A percentile compares a stretch with the other conserved stretches of the same genome.
These are phyloP conservation scores for Mirza zaza DNA, from an alignment of 2,113 vertebrate species.

Conservation along the genomic window DNA sequence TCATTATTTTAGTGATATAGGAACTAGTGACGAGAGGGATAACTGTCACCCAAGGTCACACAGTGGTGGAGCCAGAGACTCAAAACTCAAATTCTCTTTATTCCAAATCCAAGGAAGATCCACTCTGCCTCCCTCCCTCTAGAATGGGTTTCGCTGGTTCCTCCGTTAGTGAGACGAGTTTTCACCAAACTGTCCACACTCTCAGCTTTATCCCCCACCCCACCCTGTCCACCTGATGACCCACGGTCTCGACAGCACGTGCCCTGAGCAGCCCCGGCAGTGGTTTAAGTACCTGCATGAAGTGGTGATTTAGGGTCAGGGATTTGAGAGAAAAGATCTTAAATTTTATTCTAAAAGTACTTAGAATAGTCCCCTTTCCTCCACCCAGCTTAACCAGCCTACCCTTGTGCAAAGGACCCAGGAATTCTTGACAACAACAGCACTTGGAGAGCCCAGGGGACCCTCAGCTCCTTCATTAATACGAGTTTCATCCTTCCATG, in stretches of 20 bases:
- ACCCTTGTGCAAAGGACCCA: background rate
- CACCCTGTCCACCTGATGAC: background rate
- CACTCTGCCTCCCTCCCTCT: background rate
- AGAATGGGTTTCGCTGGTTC: background rate
- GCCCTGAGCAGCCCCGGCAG: background rate
- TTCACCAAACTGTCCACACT: background rate
- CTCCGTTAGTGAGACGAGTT: background rate
- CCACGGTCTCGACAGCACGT: background rate
- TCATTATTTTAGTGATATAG: background rate
- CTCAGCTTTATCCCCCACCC: accelerated
- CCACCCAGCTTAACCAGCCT: background rate
- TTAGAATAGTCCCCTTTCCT: background rate
- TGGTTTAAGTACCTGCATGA: too few species aligned
- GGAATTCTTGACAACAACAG: background rate
- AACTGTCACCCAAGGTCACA: background rate
- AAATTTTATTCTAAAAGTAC: background rate
- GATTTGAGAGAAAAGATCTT: background rate
- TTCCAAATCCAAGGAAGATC: background rate
- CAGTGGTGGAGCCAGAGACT: background rate
- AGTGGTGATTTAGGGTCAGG: background rate
- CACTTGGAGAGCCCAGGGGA: background rate
- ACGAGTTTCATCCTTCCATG: background rate
- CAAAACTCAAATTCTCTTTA: background rate
- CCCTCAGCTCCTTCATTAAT: background rate
- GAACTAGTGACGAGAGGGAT: background rate